Conservation (phyloP, 2,888 invertebrate genomes). For the Ophraella communa region DNA sequence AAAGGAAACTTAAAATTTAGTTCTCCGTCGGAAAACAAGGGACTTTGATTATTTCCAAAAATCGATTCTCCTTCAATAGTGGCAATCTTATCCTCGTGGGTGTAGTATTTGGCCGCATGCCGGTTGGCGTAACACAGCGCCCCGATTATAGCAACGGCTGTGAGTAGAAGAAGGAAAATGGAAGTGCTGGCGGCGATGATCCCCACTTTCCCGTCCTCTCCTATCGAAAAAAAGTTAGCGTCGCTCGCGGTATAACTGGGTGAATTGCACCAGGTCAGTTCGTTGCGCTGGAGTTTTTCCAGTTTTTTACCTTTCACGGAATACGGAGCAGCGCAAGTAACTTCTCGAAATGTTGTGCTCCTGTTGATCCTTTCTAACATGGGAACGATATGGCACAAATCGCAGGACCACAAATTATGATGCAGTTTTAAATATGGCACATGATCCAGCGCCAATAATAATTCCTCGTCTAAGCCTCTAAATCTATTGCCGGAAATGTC, state of each 20-base stretch:
- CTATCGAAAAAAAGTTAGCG: slow-evolving; percentile 56
- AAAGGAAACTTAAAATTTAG: slow-evolving; percentile 67
- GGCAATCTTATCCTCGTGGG: slow-evolving; percentile 73
- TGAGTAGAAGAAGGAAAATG: slow-evolving; percentile 63
- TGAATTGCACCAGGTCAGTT: slow-evolving; percentile 63
- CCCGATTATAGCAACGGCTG: slow-evolving; percentile 58
- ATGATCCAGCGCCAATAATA: slow-evolving; percentile 56
- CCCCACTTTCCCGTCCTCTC: slow-evolving; percentile 65
- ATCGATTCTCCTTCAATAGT: slow-evolving; percentile 58
- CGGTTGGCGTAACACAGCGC: slow-evolving; percentile 72
- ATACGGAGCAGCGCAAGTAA: slow-evolving; percentile 67
- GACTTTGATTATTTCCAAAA: slow-evolving; percentile 59
- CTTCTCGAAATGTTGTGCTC: slow-evolving; percentile 62
- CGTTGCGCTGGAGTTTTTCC: slow-evolving; percentile 54
- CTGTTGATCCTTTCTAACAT: slow-evolving; percentile 67
- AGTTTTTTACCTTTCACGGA: slow-evolving; percentile 63
- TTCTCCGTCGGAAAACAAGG: slow-evolving; percentile 61
- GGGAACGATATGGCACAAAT: slow-evolving; percentile 69
- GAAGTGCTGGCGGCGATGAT: slow-evolving; percentile 65
- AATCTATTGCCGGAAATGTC: slow-evolving; percentile 78
- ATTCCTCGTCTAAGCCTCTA: slow-evolving; percentile 66
- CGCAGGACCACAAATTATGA: slow-evolving; percentile 73
- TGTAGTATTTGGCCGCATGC: slow-evolving; percentile 80
- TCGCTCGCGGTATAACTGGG: slow-evolving; percentile 64
- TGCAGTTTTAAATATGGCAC: slow-evolving; percentile 59